A percentile compares a stretch with the other conserved stretches of the same genome.
These are phyloP conservation scores for Chiloscyllium punctatum DNA, from an alignment of 2,797 vertebrate genomes.

Conservation along the genomic window DNA sequence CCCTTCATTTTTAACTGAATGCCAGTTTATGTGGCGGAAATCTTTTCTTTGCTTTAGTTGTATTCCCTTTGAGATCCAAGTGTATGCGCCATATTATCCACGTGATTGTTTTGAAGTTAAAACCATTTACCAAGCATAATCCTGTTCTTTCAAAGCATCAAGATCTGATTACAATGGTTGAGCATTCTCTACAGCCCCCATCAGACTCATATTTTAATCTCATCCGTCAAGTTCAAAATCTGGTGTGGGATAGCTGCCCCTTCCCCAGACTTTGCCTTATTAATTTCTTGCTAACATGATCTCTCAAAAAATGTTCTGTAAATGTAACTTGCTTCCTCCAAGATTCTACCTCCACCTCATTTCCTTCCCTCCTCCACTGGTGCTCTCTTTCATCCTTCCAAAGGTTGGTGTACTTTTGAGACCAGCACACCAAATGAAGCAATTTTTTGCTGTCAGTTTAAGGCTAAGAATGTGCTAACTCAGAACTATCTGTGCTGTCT, in stretches of 20 bases:
- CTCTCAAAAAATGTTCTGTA: background rate
- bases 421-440: no score
- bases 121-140: background rate
- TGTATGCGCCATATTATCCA: background rate
- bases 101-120: background rate
- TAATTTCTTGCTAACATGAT: background rate
- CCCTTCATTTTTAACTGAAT: background rate
- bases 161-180: background rate
- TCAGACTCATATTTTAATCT: background rate
- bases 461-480: background rate
- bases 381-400: background rate
- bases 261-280: background rate
- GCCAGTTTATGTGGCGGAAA: background rate
- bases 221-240: background rate
- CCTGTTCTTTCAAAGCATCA: background rate
- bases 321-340: background rate
- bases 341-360: background rate
- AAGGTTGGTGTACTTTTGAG: background rate
- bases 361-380: background rate
- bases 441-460: background rate
- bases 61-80: background rate
- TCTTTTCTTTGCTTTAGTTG: background rate
- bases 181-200: background rate
- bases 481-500: background rate
- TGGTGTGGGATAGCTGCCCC: background rate